A percentile compares a stretch with the other conserved stretches of the same genome.
Conservation (phyloP, 2,888 invertebrate species). For the Neoitamus cyanurus region DNA sequence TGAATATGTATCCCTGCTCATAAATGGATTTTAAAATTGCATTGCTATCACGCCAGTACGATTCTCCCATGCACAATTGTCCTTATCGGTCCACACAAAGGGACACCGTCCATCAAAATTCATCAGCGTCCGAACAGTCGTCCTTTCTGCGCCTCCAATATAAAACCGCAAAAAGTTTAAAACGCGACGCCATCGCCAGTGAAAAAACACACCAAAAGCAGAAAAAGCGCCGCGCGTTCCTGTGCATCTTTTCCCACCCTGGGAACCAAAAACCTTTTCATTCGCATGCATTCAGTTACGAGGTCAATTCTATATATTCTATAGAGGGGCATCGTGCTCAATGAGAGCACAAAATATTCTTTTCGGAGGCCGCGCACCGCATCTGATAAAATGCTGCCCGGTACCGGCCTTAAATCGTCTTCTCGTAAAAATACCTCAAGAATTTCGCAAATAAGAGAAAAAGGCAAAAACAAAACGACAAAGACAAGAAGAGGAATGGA, state of each 20-base stretch:
- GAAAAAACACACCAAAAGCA: neutral
- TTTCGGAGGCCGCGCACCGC: neutral
- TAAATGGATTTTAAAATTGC: slow-evolving; percentile 1
- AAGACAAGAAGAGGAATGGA: neutral
- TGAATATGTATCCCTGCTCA: neutral
- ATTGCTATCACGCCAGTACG: neutral
- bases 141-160: neutral
- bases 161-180: neutral
- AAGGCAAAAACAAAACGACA: neutral
- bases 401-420: neutral
- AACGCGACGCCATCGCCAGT: neutral
- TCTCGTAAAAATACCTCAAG: slow-evolving; percentile 15
- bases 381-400: neutral
- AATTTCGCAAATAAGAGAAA: neutral
- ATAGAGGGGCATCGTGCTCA: neutral
- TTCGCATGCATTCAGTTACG: neutral
- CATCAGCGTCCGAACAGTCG: neutral
- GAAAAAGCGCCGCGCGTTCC: neutral
- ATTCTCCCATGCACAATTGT: neutral
- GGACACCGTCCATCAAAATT: neutral
- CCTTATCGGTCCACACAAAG: neutral
- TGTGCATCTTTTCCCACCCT: slow-evolving; percentile 1
- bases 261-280: neutral
- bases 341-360: neutral
- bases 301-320: neutral